Evolutionary conservation across 2,888 invertebrate species (phyloP).

Genomic region (Trichacis sp.): DNA sequence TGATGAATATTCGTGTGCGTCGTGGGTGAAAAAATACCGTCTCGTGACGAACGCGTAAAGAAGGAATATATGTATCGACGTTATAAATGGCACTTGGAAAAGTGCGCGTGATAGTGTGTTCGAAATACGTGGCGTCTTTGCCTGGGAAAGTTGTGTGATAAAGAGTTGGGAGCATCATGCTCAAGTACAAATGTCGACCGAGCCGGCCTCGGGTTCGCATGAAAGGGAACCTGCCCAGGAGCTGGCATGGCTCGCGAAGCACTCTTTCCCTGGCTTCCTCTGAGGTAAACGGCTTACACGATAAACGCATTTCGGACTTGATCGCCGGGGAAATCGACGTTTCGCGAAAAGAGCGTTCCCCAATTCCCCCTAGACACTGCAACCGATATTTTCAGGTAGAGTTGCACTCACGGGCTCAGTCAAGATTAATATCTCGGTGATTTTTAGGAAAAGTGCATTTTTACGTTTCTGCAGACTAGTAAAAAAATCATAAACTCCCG

Average conservation of each 20-base stretch:
- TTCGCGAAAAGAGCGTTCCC: too few relatives aligned
- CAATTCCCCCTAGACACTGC: too few relatives aligned
- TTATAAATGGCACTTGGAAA: background rate
- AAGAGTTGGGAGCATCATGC: slow-evolving; percentile 47
- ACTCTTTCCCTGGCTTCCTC: slow-evolving; percentile 56
- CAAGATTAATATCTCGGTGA: too few relatives aligned
- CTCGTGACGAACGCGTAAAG: background rate
- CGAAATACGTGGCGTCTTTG: background rate
- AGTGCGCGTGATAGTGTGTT: too few relatives aligned
- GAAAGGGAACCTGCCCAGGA: slow-evolving; percentile 60
- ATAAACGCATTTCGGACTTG: background rate
- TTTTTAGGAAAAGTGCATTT: too few relatives aligned
- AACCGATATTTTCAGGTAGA: too few relatives aligned
- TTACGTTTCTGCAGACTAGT: too few relatives aligned
- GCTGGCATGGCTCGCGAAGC: slow-evolving; percentile 64
- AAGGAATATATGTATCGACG: background rate
- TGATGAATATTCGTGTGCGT: too few relatives aligned
- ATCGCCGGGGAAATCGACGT: background rate
- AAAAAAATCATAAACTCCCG: too few relatives aligned
- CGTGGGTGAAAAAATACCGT: too few relatives aligned
- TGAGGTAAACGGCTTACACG: slow-evolving; percentile 54
- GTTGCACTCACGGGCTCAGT: too few relatives aligned
- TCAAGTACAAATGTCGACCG: slow-evolving; percentile 60
- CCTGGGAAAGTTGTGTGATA: background rate
- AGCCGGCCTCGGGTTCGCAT: slow-evolving; percentile 55